phyloP scores from a whole-genome alignment of 2,797 vertebrate genomes.

The Lophotriccus pileatus region DNA sequence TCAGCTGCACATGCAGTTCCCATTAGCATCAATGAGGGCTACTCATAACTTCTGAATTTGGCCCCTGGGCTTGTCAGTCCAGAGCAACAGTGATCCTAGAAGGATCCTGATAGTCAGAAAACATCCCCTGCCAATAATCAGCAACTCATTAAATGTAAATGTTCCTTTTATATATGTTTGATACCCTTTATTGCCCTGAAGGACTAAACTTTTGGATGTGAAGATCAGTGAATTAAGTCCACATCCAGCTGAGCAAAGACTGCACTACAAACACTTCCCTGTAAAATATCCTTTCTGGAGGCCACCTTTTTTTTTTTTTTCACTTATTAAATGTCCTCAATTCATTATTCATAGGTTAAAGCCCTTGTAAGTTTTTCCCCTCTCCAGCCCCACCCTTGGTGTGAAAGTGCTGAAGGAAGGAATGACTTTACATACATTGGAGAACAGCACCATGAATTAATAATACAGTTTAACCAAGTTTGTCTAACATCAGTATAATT shows the following conservation, averaged over 20 bases:
- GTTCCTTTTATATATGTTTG: slow-evolving; percentile 14
- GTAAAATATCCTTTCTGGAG: slow-evolving; percentile 29
- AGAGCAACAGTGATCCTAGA: slow-evolving; percentile 1
- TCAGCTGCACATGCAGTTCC: slow-evolving; percentile 22
- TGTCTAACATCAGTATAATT: slow-evolving; percentile 27
- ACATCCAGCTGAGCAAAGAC: slow-evolving; percentile 11
- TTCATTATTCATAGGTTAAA: slow-evolving; percentile 50
- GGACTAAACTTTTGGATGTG: neutral
- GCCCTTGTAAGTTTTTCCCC: neutral
- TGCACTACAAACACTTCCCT: neutral
- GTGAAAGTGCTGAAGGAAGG: slow-evolving; percentile 35
- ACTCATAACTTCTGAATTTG: neutral
- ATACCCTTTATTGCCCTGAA: slow-evolving; percentile 28
- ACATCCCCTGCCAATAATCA: slow-evolving; percentile 13
- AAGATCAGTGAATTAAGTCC: slow-evolving; percentile 16
- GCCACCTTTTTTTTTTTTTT: neutral
- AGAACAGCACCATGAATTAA: slow-evolving; percentile 49
- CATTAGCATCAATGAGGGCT: slow-evolving; percentile 29
- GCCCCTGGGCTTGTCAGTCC: slow-evolving; percentile 36
- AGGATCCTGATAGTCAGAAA: slow-evolving; percentile 17
- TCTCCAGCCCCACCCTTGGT: neutral
- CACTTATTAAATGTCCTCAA: neutral
- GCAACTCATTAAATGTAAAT: slow-evolving; percentile 19
- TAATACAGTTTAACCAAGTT: slow-evolving; percentile 49
- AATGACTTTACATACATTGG: slow-evolving; percentile 12